Conservation (phyloP, 23 tunicate genomes). For the Botrylloides violaceus region DNA sequence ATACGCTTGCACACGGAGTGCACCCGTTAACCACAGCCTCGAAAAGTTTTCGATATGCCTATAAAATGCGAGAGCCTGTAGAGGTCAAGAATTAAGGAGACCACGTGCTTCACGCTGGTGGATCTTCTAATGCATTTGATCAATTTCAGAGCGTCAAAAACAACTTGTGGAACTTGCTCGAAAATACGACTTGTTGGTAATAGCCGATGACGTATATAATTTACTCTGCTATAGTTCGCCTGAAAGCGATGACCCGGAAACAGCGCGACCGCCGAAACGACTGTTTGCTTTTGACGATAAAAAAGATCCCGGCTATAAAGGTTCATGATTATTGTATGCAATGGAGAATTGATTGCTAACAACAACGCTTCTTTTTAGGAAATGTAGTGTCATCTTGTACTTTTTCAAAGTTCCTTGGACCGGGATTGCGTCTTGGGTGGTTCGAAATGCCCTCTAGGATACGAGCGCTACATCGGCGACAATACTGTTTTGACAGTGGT, state of each 20-base stretch:
- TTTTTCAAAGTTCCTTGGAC: not conserved
- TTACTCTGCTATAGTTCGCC: conserved; percentile 22
- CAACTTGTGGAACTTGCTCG: conserved; percentile 50
- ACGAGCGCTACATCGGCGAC: not conserved
- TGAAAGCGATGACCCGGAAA: conserved; percentile 11
- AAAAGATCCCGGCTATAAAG: conserved; percentile 51
- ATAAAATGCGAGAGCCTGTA: no score
- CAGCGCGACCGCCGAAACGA: conserved; percentile 39
- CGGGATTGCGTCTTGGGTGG: conserved; percentile 19
- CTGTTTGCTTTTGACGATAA: conserved; percentile 55
- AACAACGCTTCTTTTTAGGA: no score
- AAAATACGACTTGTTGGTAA: conserved; percentile 51
- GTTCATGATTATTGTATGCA: no score
- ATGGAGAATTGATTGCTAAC: no score
- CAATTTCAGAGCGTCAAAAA: conserved; percentile 53
- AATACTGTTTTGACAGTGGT: conserved; percentile 3
- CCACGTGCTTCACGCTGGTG: no score
- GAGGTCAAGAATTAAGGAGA: no score
- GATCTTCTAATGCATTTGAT: no score
- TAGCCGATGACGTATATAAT: conserved; percentile 78
- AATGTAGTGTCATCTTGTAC: conserved; percentile 3
- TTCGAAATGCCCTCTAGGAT: conserved; percentile 7
- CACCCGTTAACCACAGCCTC: no score
- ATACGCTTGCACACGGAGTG: no score
- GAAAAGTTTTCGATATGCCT: no score